Conservation (phyloP, 2,888 invertebrate species). For the Amphipyra berbera region DNA sequence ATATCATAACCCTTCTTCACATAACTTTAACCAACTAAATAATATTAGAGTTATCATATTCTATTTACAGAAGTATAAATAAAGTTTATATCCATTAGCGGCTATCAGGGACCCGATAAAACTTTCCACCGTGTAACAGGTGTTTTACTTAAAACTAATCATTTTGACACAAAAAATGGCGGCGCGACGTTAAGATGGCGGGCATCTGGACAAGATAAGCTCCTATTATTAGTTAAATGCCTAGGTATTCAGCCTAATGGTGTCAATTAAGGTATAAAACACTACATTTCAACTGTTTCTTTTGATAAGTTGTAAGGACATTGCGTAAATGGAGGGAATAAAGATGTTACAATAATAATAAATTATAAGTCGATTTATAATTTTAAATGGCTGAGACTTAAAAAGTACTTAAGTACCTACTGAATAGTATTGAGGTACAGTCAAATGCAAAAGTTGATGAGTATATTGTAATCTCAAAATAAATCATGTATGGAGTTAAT, state of each 20-base stretch:
- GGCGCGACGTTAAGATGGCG: slow-evolving; percentile 36
- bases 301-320: slow-evolving; percentile 29
- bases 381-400: not conserved
- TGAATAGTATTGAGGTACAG: too few relatives aligned
- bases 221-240: slow-evolving; percentile 47
- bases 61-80: slow-evolving; percentile 27
- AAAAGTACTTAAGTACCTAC: too few relatives aligned
- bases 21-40: slow-evolving; percentile 5
- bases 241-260: slow-evolving; percentile 53
- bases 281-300: slow-evolving; percentile 39
- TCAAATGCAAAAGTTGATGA: too few relatives aligned
- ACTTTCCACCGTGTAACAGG: slow-evolving; percentile 35
- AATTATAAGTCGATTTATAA: not conserved
- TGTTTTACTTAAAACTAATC: slow-evolving; percentile 48
- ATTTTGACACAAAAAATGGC: slow-evolving; percentile 48
- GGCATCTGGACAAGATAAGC: slow-evolving; percentile 46
- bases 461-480: too few relatives aligned
- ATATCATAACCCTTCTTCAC: not conserved
- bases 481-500: too few relatives aligned
- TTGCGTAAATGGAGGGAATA: slow-evolving; percentile 20
- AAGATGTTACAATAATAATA: slow-evolving; percentile 12
- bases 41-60: slow-evolving; percentile 14
- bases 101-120: slow-evolving; percentile 31
- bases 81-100: slow-evolving; percentile 36
- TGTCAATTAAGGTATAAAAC: slow-evolving; percentile 40